Evolutionary conservation across 2,888 invertebrate species (phyloP), one percentile per base, ranked within the genome.

Genomic region (Lamproptera curius): DNA sequence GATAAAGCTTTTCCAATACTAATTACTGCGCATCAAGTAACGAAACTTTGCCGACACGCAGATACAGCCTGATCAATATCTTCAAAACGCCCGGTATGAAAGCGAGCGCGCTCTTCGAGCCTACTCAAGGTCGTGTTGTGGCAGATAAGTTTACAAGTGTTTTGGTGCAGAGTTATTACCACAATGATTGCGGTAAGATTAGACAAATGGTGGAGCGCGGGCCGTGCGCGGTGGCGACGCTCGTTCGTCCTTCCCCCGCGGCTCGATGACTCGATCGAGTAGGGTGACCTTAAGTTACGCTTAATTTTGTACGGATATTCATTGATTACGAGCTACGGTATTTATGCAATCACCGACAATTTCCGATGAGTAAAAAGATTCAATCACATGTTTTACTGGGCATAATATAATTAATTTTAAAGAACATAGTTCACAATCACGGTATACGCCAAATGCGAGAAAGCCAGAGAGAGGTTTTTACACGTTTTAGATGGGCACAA

Each of bases 181-280:
- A 35, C 33, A 45, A 45, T 45, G 31, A 50, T 64, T 62, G 59
- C 56, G 57, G 58, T 51, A 61, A 65, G 65, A 68, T 71, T 62
- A 63, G 59, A 54, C 57, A 65, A 58, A 63, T 58, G 44, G 56
- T 50, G 46, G 45, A 52, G 39, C 31, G 38, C 37, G 33, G 34
- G n/a, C 38, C 20, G 44, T 11, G 11, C 52, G 35, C 28, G 50
- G 62, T 57, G 61, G 52, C 53, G 57, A 53, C 57, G 65, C 11
- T n/a, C 28, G 62, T 58, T 54, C 59, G 51, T 52, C 54, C 61
- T 63, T 67, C 71, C 70, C 73, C 71, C 73, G 73, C 72, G 57
- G 60, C 64, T 62, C 66, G 70, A 72, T 71, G 56, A 61, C 65
- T 63, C 67, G 70, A 73, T 71, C 70, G 62, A 65, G 60, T 57